Conservation (phyloP, 64 coral and sea anemone species). For the Montipora efflorescens region DNA sequence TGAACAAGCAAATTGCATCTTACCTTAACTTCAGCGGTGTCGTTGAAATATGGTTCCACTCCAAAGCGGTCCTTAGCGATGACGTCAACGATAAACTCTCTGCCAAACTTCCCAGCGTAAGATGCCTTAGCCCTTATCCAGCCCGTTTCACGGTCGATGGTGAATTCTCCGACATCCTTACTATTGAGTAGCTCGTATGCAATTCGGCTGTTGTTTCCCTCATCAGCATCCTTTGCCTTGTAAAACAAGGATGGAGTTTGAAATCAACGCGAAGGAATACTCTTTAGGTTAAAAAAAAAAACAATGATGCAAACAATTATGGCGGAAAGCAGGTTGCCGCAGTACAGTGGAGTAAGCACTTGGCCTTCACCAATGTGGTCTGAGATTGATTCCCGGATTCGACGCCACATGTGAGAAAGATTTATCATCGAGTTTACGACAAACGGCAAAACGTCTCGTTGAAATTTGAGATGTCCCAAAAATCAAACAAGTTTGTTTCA, state of each 20-base stretch:
- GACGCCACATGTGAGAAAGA: too few relatives aligned
- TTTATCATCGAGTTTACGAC: too few relatives aligned
- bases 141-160: constrained; percentile 72
- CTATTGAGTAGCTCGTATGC: constrained; percentile 59
- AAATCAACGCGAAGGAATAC: too few relatives aligned
- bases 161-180: constrained; percentile 70
- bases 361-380: too few relatives aligned
- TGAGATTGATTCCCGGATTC: too few relatives aligned
- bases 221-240: constrained; percentile 80
- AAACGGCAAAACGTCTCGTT: too few relatives aligned
- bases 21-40: constrained; percentile 77
- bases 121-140: constrained; percentile 85
- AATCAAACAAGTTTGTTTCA: too few relatives aligned
- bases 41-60: constrained; percentile 54
- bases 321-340: too few relatives aligned
- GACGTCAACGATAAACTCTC: constrained; percentile 60
- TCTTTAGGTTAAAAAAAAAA: too few relatives aligned
- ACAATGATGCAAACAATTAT: too few relatives aligned
- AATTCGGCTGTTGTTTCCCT: constrained; percentile 86
- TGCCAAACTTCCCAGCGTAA: constrained; percentile 73
- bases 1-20: background rate
- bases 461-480: too few relatives aligned
- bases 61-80: constrained; percentile 80
- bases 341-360: too few relatives aligned
- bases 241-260: background rate